phyloP scores from a whole-genome alignment of 35 echinoderm and acorn worm genomes.

The Nesometra sesokonis region DNA sequence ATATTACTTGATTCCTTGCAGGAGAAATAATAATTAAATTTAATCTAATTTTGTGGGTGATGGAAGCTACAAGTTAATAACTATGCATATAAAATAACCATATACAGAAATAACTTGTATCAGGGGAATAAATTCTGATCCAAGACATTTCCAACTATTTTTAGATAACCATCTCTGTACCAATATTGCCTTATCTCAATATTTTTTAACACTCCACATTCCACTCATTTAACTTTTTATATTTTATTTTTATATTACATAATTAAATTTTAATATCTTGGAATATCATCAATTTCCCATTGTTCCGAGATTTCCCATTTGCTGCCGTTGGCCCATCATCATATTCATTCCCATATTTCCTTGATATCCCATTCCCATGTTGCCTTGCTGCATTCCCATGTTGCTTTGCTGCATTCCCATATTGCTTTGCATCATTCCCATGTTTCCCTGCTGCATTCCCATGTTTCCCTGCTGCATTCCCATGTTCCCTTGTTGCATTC shows the following conservation, averaged over 20 bases:
- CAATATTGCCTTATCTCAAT: too few relatives aligned
- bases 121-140: too few relatives aligned
- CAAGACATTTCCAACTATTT: too few relatives aligned
- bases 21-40: too few relatives aligned
- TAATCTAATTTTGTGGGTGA: too few relatives aligned
- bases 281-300: neutral
- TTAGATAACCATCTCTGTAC: too few relatives aligned
- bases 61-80: too few relatives aligned
- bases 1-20: too few relatives aligned
- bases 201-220: neutral
- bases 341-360: neutral
- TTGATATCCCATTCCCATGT: neutral
- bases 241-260: neutral
- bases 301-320: neutral
- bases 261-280: neutral
- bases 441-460: neutral
- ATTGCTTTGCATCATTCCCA: neutral
- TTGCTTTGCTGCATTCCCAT: conserved; percentile 6
- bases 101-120: too few relatives aligned
- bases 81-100: too few relatives aligned
- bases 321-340: neutral
- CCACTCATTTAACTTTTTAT: neutral
- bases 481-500: conserved; percentile 3
- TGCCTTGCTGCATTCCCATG: neutral
- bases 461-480: neutral